Evolutionary conservation across 2,888 invertebrate genomes (phyloP).

Genomic region (Sisyra nigra): DNA sequence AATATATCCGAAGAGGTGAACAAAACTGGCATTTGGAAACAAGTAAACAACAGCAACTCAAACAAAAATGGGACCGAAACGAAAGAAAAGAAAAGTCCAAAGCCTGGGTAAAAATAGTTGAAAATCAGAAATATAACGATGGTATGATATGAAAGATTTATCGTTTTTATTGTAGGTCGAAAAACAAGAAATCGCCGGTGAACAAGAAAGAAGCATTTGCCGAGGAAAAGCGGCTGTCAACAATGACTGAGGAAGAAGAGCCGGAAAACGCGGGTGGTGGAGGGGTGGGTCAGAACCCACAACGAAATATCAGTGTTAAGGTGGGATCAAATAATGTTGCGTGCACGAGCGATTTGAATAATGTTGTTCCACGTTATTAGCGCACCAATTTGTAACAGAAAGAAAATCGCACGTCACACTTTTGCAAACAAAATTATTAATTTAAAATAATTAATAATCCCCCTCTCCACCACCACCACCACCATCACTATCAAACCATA

Average conservation of each 20-base stretch:
- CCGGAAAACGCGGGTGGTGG: constrained; percentile 43
- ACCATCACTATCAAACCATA: too few relatives aligned
- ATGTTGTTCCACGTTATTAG: too few relatives aligned
- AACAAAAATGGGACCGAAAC: constrained; percentile 32
- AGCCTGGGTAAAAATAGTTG: constrained; percentile 15
- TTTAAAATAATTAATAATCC: too few relatives aligned
- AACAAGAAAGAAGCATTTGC: constrained; percentile 50
- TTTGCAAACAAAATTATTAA: too few relatives aligned
- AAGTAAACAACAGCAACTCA: constrained; percentile 57
- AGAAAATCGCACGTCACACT: too few relatives aligned
- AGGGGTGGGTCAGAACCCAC: constrained; percentile 29
- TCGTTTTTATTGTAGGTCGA: constrained; percentile 22
- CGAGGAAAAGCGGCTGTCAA: constrained; percentile 44
- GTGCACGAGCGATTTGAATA: too few relatives aligned
- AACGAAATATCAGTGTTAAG: too few relatives aligned
- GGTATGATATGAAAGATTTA: too few relatives aligned
- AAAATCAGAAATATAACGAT: too few relatives aligned
- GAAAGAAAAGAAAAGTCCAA: constrained; percentile 23
- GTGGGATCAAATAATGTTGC: too few relatives aligned
- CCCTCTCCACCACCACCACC: too few relatives aligned
- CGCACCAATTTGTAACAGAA: too few relatives aligned
- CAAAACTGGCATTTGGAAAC: constrained; percentile 87
- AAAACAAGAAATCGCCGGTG: constrained; percentile 47
- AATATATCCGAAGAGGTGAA: constrained; percentile 90
- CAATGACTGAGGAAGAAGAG: constrained; percentile 76